Conservation (phyloP, 2,113 vertebrate species). For the Suricata suricatta region DNA sequence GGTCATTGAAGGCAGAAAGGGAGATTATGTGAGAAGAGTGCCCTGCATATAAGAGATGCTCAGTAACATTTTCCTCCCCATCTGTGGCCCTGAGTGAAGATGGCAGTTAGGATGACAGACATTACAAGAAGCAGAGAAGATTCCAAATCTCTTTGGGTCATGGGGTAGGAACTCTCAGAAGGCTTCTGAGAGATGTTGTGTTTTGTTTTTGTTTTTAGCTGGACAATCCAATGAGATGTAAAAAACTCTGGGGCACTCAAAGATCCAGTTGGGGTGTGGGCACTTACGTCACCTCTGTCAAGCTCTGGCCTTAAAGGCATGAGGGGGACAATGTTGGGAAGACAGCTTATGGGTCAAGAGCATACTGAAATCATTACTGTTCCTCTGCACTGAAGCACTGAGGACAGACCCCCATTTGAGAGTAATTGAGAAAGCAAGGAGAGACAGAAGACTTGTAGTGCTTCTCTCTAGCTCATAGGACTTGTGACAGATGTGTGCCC, state of each 20-base stretch:
- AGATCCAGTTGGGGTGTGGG: not conserved
- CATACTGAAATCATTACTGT: not conserved
- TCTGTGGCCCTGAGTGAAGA: not conserved
- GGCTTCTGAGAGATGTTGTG: not conserved
- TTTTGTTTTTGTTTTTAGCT: not conserved
- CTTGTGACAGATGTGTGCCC: not conserved
- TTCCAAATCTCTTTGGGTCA: not conserved
- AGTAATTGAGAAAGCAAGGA: not conserved
- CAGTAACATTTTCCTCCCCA: not conserved
- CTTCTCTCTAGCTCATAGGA: not conserved
- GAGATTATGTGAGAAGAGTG: not conserved
- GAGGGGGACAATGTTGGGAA: not conserved
- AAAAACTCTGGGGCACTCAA: not conserved
- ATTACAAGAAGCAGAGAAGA: not conserved
- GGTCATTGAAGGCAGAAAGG: not conserved
- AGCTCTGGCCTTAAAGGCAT: not conserved
- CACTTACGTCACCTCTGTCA: not conserved
- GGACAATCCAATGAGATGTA: not conserved
- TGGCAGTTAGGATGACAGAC: not conserved
- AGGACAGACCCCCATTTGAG: not conserved
- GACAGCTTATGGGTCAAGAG: not conserved
- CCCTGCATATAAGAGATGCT: not conserved
- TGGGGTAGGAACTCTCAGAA: not conserved
- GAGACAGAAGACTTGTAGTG: not conserved
- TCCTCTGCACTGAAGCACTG: not conserved